Conservation (phyloP, 2,888 invertebrate species). For the Blastobasis adustella region DNA sequence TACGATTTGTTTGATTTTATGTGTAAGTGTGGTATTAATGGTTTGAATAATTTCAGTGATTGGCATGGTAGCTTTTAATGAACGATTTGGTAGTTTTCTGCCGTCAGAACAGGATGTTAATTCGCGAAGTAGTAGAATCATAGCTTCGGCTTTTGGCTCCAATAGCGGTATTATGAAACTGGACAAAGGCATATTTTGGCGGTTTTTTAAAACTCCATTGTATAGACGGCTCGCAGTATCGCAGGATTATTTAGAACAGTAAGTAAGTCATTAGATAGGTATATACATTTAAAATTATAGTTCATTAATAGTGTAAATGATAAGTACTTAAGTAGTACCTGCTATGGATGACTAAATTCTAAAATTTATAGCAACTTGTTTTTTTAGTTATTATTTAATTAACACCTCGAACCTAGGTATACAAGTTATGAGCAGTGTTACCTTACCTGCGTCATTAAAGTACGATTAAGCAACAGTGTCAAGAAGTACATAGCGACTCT, state of each 20-base stretch:
- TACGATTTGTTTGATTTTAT: no score
- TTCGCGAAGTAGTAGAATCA: constrained; percentile 80
- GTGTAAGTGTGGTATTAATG: no score
- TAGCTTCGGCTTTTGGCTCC: constrained; percentile 82
- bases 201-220: constrained; percentile 80
- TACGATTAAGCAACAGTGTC: no score
- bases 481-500: no score
- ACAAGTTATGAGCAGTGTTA: no score
- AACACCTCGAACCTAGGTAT: not conserved
- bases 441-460: no score
- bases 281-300: not conserved
- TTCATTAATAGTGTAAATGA: no score
- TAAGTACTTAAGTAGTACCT: no score
- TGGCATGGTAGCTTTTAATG: constrained; percentile 81
- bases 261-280: constrained; percentile 16
- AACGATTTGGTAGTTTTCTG: constrained; percentile 80
- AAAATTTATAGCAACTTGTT: not conserved
- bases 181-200: constrained; percentile 85
- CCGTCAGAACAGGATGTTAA: constrained; percentile 68
- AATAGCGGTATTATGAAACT: constrained; percentile 81
- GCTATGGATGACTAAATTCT: no score
- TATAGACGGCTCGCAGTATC: constrained; percentile 80
- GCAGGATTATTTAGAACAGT: constrained; percentile 82
- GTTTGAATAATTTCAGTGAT: constrained; percentile 76
- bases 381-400: not conserved